Percentiles rank a stretch among this genome's conserved stretches.
Conservation (phyloP, 1,140 invertebrate species). For the Samia ricini region DNA sequence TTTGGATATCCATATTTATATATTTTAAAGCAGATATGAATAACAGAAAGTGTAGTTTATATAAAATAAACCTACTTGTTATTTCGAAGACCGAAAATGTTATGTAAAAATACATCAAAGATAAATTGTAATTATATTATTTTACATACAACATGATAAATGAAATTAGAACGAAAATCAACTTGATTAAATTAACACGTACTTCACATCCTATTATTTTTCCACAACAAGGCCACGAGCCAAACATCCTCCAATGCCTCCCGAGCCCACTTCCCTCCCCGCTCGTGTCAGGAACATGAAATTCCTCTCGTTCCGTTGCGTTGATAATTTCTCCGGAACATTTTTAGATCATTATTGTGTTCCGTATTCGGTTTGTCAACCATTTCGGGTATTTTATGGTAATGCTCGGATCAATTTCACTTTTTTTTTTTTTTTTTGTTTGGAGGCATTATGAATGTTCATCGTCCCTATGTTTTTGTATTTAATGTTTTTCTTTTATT, state of each 20-base stretch:
- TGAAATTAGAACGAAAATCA: not conserved
- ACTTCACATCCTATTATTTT: not conserved
- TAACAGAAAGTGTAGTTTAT: no score
- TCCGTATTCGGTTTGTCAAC: not conserved
- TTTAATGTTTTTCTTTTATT: no score
- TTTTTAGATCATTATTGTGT: slow-evolving; percentile 1
- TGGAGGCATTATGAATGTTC: not conserved
- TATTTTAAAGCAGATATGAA: no score
- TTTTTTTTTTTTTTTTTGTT: not conserved
- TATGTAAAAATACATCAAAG: not conserved
- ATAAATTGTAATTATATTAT: not conserved
- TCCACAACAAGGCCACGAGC: not conserved
- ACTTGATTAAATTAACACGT: not conserved
- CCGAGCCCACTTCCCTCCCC: not conserved
- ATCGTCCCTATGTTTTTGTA: no score
- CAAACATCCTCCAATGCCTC: not conserved
- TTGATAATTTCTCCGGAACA: not conserved
- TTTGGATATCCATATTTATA: no score
- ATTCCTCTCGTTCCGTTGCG: not conserved
- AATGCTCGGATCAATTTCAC: not conserved
- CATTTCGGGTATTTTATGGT: not conserved
- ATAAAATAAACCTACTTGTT: no score
- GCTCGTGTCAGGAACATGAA: not conserved
- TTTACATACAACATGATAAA: not conserved
- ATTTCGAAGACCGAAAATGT: not conserved